These are phyloP conservation scores for Cynaeus angustus DNA, from an alignment of 2,888 invertebrate genomes.

Conservation along the genomic window DNA sequence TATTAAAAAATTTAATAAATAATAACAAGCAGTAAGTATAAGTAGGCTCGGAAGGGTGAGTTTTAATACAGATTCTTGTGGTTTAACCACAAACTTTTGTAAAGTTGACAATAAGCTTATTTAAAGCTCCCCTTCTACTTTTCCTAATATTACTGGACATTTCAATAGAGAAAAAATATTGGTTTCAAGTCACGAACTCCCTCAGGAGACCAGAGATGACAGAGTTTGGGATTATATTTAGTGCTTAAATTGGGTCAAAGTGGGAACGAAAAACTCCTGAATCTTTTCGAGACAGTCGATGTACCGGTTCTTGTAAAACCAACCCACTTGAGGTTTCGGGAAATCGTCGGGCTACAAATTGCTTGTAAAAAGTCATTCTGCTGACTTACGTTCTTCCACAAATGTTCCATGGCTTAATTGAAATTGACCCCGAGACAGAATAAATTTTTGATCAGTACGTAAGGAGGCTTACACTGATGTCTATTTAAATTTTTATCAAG, in stretches of 20 bases:
- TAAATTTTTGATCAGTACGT: slow-evolving; percentile 41
- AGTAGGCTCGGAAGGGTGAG: not conserved
- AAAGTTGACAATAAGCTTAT: slow-evolving; percentile 52
- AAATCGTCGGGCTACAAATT: slow-evolving; percentile 49
- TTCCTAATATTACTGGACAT: slow-evolving; percentile 49
- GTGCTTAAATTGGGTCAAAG: slow-evolving; percentile 56
- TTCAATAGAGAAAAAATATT: slow-evolving; percentile 57
- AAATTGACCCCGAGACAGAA: slow-evolving; percentile 31
- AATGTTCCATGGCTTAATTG: slow-evolving; percentile 46
- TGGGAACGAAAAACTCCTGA: slow-evolving; percentile 52
- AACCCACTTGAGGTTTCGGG: slow-evolving; percentile 48
- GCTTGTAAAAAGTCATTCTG: slow-evolving; percentile 47
- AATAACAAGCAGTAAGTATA: not conserved
- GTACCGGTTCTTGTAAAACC: slow-evolving; percentile 46
- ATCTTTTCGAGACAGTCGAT: slow-evolving; percentile 46
- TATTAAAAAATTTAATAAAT: slow-evolving; percentile 12
- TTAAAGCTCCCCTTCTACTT: slow-evolving; percentile 45
- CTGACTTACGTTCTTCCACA: slow-evolving; percentile 41
- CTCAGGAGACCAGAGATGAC: slow-evolving; percentile 52
- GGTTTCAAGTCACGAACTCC: slow-evolving; percentile 57
- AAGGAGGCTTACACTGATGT: slow-evolving; percentile 37
- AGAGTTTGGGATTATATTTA: slow-evolving; percentile 53
- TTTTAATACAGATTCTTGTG: slow-evolving; percentile 49
- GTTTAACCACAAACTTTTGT: slow-evolving; percentile 43
- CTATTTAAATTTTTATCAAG: slow-evolving; percentile 40